Percentiles rank a stretch among this genome's conserved stretches.
Conservation (phyloP, 1,140 invertebrate genomes). For the Meloidogyne floridensis region DNA sequence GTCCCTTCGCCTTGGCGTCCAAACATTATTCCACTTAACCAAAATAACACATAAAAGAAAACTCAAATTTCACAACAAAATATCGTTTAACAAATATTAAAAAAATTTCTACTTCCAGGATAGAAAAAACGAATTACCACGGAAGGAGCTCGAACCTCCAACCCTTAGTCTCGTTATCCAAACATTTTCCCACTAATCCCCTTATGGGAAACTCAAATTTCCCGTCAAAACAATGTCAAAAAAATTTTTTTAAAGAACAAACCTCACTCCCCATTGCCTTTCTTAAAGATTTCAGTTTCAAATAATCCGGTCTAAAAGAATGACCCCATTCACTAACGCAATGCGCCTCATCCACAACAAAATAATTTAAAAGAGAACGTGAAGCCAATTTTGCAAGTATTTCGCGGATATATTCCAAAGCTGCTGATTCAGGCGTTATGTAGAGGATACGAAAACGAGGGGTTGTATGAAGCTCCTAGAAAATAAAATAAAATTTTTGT, state of each 20-base stretch:
- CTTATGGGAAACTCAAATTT: too few relatives aligned
- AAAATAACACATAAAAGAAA: too few relatives aligned
- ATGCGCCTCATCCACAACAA: slow-evolving; percentile 79
- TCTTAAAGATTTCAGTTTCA: slow-evolving; percentile 79
- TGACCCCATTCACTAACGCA: slow-evolving; percentile 88
- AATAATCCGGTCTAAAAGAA: slow-evolving; percentile 85
- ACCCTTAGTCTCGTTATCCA: too few relatives aligned
- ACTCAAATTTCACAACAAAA: too few relatives aligned
- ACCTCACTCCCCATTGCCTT: slow-evolving; percentile 69
- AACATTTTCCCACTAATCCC: too few relatives aligned
- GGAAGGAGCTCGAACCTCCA: too few relatives aligned
- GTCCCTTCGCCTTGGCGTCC: too few relatives aligned
- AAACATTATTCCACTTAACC: too few relatives aligned
- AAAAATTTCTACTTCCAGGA: not conserved
- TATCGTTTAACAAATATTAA: not conserved
- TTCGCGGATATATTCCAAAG: slow-evolving; percentile 22
- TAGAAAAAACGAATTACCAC: too few relatives aligned
- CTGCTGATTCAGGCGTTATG: slow-evolving; percentile 82
- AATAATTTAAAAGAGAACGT: slow-evolving; percentile 70
- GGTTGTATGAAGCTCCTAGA: slow-evolving; percentile 74
- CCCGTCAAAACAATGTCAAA: too few relatives aligned
- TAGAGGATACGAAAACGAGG: slow-evolving; percentile 81
- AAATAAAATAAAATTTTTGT: slow-evolving; percentile 43
- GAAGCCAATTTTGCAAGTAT: slow-evolving; percentile 72
- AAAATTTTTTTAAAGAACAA: slow-evolving; percentile 9